Evolutionary conservation across 1,140 invertebrate species (phyloP), one percentile per base, ranked within the genome.

Genomic region (Oncopodura yosiiana): DNA sequence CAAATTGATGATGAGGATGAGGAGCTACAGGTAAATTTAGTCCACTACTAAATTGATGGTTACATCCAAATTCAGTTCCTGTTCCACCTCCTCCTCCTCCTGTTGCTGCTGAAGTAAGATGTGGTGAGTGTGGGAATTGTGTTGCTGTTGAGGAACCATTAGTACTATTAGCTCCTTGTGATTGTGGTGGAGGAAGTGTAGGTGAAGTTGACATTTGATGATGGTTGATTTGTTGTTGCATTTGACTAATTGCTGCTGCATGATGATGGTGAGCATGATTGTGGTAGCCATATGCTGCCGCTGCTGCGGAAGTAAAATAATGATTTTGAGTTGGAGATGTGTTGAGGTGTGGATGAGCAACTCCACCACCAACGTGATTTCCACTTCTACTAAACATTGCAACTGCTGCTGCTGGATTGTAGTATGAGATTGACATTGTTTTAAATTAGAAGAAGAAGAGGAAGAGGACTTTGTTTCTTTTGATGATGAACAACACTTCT

Each of bases 301-400:
- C n/a, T n/a, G 53, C 45, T 18, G 57, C 45, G 27, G 56, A 51
- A 37, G 48, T 38, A 42, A 64, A 64, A 26, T 64, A 64, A 24
- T 45, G 58, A 43, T 61, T 64, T 36, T 61, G 49, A 37, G 56
- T 49, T 36, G 62, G 58, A 52, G 58, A 46, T 19, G 56, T 49
- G 39, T 60, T 45, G 29, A 61, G 62, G 38, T 60, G 58, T 29
- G 34, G 55, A 38, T 58, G 59, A 38, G 57, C 57, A 37, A 57
- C 58, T 52, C 55, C 56, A 39, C 53, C 44, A 43, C 58, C 42
- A 48, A n/a, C n/a, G n/a, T n/a, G n/a, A n/a, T 30, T 41, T 46
- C 52, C 52, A 48, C 29, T 55, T 43, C 59, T 41, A 56, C 56
- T 36, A 43, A 64, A 64, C 62, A 64, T 64, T 52, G 62, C 56